These are phyloP conservation scores for Tinamus major DNA, from an alignment of 2,797 vertebrate species.

Conservation along the genomic window DNA sequence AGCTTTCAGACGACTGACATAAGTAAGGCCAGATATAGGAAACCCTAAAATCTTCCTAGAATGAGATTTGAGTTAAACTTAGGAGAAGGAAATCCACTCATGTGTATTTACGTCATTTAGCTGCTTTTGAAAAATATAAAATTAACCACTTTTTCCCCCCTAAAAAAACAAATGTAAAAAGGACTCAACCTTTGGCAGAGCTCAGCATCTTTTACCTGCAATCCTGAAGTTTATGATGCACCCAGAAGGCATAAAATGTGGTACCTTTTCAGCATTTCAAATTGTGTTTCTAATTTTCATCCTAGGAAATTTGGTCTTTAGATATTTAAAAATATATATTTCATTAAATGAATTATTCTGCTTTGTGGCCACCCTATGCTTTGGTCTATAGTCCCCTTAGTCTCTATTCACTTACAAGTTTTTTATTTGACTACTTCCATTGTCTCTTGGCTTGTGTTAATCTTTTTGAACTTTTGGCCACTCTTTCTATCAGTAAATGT, in stretches of 20 bases:
- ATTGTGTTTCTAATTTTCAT: not conserved
- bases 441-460: slow-evolving; percentile 49
- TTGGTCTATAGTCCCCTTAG: not conserved
- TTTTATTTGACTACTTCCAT: slow-evolving; percentile 27
- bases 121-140: not conserved
- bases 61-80: not conserved
- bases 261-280: not conserved
- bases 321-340: not conserved
- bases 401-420: slow-evolving; percentile 23
- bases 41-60: not conserved
- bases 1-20: not conserved
- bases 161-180: not conserved
- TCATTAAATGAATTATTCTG: slow-evolving; percentile 32
- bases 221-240: not conserved
- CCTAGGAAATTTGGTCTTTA: not conserved
- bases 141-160: not conserved
- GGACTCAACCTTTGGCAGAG: not conserved
- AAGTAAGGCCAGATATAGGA: not conserved
- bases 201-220: not conserved
- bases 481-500: slow-evolving; percentile 38
- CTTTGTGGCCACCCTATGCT: not conserved
- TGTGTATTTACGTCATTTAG: not conserved
- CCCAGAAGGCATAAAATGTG: not conserved
- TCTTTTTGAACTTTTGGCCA: slow-evolving; percentile 46
- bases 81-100: not conserved